Conservation (phyloP, 1,140 invertebrate species). For the Trachymyrmex septentrionalis region DNA sequence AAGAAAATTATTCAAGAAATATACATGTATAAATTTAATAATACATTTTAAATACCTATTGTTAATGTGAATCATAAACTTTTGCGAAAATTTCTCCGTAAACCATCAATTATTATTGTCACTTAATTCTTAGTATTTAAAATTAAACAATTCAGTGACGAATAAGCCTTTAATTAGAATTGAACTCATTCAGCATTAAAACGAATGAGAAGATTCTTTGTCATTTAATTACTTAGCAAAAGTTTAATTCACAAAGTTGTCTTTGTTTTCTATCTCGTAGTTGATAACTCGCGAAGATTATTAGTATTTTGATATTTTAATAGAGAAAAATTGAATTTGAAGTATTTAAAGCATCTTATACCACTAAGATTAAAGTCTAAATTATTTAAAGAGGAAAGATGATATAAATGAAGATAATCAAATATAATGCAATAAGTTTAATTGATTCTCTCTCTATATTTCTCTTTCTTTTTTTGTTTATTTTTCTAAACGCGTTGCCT, state of each 20-base stretch:
- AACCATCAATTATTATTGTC: background rate
- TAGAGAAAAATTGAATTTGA: background rate
- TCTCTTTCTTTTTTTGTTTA: background rate
- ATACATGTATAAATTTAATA: background rate
- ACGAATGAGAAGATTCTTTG: background rate
- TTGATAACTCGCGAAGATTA: background rate
- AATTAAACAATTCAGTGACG: background rate
- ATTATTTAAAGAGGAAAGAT: too few species aligned
- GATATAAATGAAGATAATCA: slow-evolving; percentile 1
- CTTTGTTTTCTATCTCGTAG: background rate
- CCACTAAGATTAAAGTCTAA: slow-evolving; percentile 32
- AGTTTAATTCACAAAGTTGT: slow-evolving; percentile 26
- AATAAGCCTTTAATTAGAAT: slow-evolving; percentile 26
- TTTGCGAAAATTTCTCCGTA: background rate
- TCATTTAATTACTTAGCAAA: slow-evolving; percentile 6
- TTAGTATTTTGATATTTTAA: slow-evolving; percentile 26
- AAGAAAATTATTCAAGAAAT: background rate
- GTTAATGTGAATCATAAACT: background rate
- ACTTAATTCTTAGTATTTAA: background rate
- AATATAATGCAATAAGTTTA: slow-evolving; percentile 15
- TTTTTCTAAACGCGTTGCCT: background rate
- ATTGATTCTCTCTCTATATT: background rate
- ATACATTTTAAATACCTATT: background rate
- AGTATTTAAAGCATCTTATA: background rate
- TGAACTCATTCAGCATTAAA: slow-evolving; percentile 8